These are phyloP conservation scores for Aplodontia rufa DNA, from an alignment of 2,113 vertebrate genomes.

Conservation along the genomic window DNA sequence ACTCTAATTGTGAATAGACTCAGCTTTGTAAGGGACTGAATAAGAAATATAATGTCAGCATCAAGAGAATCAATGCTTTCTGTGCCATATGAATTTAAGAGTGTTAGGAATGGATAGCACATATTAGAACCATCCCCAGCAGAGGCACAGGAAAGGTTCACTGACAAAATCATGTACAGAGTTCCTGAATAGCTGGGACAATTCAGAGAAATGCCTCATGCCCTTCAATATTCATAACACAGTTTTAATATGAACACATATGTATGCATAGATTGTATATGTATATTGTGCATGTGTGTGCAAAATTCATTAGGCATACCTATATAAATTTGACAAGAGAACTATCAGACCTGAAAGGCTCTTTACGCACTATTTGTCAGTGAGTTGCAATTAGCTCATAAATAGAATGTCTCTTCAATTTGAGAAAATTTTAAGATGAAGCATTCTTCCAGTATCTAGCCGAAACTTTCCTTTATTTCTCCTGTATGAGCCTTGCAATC, in stretches of 20 bases:
- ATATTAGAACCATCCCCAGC: background rate
- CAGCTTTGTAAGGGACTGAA: slow-evolving; percentile 13
- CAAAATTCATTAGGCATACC: background rate
- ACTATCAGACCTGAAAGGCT: background rate
- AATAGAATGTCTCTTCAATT: background rate
- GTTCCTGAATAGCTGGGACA: background rate
- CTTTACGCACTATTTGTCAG: background rate
- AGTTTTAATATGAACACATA: background rate
- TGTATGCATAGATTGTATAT: background rate
- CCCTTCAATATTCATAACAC: background rate
- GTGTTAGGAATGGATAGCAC: background rate
- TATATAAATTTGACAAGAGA: background rate
- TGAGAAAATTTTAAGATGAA: background rate
- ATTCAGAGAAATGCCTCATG: background rate
- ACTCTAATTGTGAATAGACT: slow-evolving; percentile 68
- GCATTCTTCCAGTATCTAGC: background rate
- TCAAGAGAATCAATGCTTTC: slow-evolving; percentile 10
- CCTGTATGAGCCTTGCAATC: background rate
- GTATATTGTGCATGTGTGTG: background rate
- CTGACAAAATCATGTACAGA: background rate
- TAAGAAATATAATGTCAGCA: slow-evolving; percentile 62
- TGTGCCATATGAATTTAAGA: slow-evolving; percentile 46
- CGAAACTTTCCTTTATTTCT: background rate
- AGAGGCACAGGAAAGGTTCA: background rate
- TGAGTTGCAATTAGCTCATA: background rate